A percentile compares a stretch with the other conserved stretches of the same genome.
Evolutionary conservation across 2,113 vertebrate species (phyloP).

Genomic region (Kryptolebias marmoratus): DNA sequence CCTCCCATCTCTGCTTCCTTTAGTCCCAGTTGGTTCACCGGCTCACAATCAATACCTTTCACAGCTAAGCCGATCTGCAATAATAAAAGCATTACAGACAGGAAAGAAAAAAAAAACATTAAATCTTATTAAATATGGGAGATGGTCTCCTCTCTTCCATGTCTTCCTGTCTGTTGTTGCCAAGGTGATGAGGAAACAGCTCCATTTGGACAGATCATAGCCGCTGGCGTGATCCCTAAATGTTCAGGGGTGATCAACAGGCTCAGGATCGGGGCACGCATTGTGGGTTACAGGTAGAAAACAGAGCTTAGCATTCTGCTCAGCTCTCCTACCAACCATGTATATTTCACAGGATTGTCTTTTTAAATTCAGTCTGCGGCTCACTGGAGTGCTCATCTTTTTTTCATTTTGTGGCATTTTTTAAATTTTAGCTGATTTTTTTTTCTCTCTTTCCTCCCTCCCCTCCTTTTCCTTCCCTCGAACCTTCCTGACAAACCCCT

Average conservation of each 20-base stretch:
- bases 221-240: conserved; percentile 60
- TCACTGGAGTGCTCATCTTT: conserved; percentile 81
- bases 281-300: conserved; percentile 58
- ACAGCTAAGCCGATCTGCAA: conserved; percentile 80
- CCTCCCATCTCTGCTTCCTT: conserved; percentile 48
- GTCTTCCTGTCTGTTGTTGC: conserved; percentile 73
- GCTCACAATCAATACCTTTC: conserved; percentile 81
- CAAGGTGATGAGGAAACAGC: conserved; percentile 54
- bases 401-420: conserved; percentile 81
- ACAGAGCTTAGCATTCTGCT: conserved; percentile 74
- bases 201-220: conserved; percentile 34
- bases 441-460: conserved; percentile 43
- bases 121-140: conserved; percentile 79
- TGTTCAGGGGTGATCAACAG: conserved; percentile 64
- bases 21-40: conserved; percentile 55
- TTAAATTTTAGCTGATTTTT: conserved; percentile 74
- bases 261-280: conserved; percentile 41
- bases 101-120: conserved; percentile 66
- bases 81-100: conserved; percentile 82
- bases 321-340: conserved; percentile 58
- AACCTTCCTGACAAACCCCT: conserved; percentile 62
- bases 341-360: conserved; percentile 80
- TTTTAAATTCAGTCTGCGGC: conserved; percentile 77
- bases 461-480: conserved; percentile 25
- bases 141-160: conserved; percentile 60